Evolutionary conservation across 2,797 vertebrate genomes (phyloP).

Genomic region (Myotis pilosus): DNA sequence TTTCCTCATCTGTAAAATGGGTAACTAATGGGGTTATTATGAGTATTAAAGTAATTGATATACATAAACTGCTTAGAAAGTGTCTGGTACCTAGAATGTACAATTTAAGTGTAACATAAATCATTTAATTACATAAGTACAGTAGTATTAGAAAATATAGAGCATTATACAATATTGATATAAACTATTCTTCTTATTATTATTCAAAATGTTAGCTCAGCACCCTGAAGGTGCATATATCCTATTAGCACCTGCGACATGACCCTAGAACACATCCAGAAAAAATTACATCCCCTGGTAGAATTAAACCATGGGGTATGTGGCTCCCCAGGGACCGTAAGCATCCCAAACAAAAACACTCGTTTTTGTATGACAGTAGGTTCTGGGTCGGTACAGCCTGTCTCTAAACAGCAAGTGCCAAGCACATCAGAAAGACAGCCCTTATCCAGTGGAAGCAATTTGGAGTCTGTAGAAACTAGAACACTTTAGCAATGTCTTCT

Average conservation of each 20-base stretch:
- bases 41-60: neutral
- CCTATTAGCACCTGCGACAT: neutral
- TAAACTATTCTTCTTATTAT: neutral
- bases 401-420: slow-evolving; percentile 36
- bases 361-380: neutral
- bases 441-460: neutral
- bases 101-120: neutral
- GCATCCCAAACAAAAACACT: neutral
- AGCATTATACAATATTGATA: neutral
- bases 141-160: neutral
- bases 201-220: neutral
- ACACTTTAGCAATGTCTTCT: neutral
- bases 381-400: neutral
- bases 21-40: neutral
- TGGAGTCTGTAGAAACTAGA: slow-evolving; percentile 40
- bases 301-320: neutral
- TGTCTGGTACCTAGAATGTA: neutral
- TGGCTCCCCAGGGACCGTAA: neutral
- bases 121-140: neutral
- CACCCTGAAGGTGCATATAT: neutral
- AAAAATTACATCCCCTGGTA: neutral
- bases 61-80: neutral
- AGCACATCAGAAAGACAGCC: neutral
- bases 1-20: neutral
- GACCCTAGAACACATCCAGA: neutral